Evolutionary conservation across 2,113 vertebrate genomes (phyloP).

Genomic region (Gadus macrocephalus): DNA sequence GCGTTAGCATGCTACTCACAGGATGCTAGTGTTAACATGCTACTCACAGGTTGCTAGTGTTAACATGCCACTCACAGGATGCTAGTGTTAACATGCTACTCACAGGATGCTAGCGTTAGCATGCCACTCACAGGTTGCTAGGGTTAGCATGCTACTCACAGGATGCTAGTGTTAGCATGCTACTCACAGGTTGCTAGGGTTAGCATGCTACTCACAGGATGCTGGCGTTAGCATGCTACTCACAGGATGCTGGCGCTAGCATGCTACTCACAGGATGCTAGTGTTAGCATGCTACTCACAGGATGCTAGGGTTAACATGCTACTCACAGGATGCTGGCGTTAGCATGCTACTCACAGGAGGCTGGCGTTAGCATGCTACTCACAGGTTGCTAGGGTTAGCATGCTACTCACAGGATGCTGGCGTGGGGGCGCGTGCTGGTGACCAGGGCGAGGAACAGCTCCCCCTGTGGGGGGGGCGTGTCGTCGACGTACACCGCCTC

Average conservation of each 20-base stretch:
- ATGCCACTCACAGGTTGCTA: neutral
- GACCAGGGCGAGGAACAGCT: constrained; percentile 80
- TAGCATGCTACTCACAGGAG: neutral
- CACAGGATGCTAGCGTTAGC: neutral
- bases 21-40: constrained; percentile 60
- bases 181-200: constrained; percentile 64
- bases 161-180: no score
- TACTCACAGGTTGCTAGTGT: constrained; percentile 46
- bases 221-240: no score
- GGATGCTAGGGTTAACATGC: constrained; percentile 51
- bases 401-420: constrained; percentile 47
- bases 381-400: neutral
- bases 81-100: neutral
- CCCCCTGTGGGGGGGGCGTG: constrained; percentile 75
- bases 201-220: no score
- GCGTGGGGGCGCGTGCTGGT: constrained; percentile 84
- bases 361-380: neutral
- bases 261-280: neutral
- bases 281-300: neutral
- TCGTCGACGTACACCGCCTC: constrained; percentile 88
- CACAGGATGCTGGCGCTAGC: constrained; percentile 63
- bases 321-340: neutral
- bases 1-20: constrained; percentile 56
- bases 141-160: neutral
- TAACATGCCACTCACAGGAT: neutral